phyloP scores from a whole-genome alignment of 2,113 vertebrate genomes.

The Tachysurus fulvidraco region DNA sequence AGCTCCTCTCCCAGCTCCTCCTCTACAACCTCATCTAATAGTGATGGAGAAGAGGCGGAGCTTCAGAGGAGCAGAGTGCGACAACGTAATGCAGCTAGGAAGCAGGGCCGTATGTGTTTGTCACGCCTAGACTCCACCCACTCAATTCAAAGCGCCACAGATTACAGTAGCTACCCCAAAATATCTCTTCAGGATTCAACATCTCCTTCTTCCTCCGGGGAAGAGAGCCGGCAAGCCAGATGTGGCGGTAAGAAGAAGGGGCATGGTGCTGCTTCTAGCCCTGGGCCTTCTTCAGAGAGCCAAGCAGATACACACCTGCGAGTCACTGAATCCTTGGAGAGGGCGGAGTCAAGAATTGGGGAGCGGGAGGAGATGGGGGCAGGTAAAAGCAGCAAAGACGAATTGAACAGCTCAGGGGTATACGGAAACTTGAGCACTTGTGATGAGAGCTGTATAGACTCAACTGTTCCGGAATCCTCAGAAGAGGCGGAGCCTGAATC shows the following conservation, averaged over 20 bases:
- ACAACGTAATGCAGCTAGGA: slow-evolving; percentile 85
- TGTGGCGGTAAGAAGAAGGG: slow-evolving; percentile 53
- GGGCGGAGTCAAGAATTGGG: slow-evolving; percentile 55
- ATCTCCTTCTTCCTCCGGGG: slow-evolving; percentile 77
- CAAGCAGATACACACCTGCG: slow-evolving; percentile 52
- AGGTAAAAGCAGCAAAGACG: slow-evolving; percentile 43
- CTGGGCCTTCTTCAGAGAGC: slow-evolving; percentile 63
- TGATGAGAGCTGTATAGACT: slow-evolving; percentile 39
- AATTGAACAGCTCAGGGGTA: slow-evolving; percentile 17
- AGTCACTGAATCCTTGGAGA: slow-evolving; percentile 36
- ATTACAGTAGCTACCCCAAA: slow-evolving; percentile 88
- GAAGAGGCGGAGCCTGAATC: slow-evolving; percentile 58
- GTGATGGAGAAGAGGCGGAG: slow-evolving; percentile 85
- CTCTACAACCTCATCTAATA: slow-evolving; percentile 85
- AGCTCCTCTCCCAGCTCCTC: slow-evolving; percentile 83
- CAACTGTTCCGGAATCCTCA: slow-evolving; percentile 49
- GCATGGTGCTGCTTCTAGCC: slow-evolving; percentile 56
- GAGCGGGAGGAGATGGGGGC: slow-evolving; percentile 34
- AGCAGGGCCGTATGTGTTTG: slow-evolving; percentile 76
- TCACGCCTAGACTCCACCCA: slow-evolving; percentile 68
- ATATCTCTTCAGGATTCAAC: slow-evolving; percentile 88
- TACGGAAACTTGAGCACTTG: slow-evolving; percentile 6
- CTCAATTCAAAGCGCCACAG: slow-evolving; percentile 80
- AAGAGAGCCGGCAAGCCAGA: slow-evolving; percentile 43
- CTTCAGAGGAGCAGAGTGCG: slow-evolving; percentile 79